A percentile compares a stretch with the other conserved stretches of the same genome.
Evolutionary conservation across 2,888 invertebrate genomes (phyloP).

Genomic region (Dryobota labecula): DNA sequence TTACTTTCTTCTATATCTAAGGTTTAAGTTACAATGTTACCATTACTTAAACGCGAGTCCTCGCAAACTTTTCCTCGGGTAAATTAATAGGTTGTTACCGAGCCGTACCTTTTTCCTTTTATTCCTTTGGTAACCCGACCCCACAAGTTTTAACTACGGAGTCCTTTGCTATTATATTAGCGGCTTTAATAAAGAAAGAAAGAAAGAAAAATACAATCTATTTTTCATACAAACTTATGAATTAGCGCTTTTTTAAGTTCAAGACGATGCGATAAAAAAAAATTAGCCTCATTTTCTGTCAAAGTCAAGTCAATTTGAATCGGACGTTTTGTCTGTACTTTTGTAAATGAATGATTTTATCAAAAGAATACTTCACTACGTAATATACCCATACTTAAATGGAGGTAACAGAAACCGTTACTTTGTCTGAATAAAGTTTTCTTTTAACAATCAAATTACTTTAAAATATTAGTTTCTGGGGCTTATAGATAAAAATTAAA

Average conservation of each 20-base stretch:
- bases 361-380: too few relatives aligned
- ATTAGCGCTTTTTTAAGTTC: background rate
- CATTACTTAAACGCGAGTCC: slow-evolving; percentile 22
- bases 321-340: background rate
- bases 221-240: too few relatives aligned
- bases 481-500: too few relatives aligned
- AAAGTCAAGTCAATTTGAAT: background rate
- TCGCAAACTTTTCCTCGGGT: slow-evolving; percentile 23
- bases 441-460: too few relatives aligned
- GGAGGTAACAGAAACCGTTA: too few relatives aligned
- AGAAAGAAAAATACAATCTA: too few relatives aligned
- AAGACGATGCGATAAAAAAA: background rate
- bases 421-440: too few relatives aligned
- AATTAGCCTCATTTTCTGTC: background rate
- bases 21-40: slow-evolving; percentile 4
- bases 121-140: slow-evolving; percentile 51
- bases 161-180: slow-evolving; percentile 23
- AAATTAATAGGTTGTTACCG: slow-evolving; percentile 59
- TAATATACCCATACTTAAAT: too few relatives aligned
- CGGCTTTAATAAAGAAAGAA: background rate
- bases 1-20: background rate
- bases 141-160: slow-evolving; percentile 59
- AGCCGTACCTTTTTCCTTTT: slow-evolving; percentile 50
- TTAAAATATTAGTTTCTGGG: too few relatives aligned
- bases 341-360: background rate